A percentile compares a stretch with the other conserved stretches of the same genome.
Evolutionary conservation across 2,888 invertebrate genomes (phyloP).

Genomic region (Pimpla rufipes): DNA sequence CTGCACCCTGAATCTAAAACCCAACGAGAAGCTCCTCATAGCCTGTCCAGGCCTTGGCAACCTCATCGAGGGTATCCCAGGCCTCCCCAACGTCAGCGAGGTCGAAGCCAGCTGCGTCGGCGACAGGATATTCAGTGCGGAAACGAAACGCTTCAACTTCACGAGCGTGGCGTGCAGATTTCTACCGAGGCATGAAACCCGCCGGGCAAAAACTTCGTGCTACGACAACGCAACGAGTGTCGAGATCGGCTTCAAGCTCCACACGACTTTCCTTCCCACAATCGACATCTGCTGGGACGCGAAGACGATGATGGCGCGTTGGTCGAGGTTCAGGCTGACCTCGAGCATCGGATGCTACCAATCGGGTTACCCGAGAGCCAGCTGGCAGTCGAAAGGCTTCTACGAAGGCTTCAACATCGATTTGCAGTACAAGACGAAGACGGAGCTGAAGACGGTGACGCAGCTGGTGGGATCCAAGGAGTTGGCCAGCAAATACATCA

Average conservation of each 20-base stretch:
- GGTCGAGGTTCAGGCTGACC: constrained; percentile 79
- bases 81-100: constrained; percentile 54
- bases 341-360: constrained; percentile 74
- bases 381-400: constrained; percentile 81
- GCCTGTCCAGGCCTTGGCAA: constrained; percentile 79
- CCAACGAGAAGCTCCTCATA: constrained; percentile 73
- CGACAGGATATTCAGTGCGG: constrained; percentile 71
- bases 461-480: constrained; percentile 80
- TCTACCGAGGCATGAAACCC: constrained; percentile 78
- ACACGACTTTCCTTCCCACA: constrained; percentile 79
- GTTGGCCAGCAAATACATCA: constrained; percentile 86
- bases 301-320: constrained; percentile 81
- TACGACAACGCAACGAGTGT: constrained; percentile 77
- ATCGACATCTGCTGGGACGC: constrained; percentile 85
- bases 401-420: constrained; percentile 74
- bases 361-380: constrained; percentile 79
- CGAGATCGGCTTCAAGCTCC: constrained; percentile 83
- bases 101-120: constrained; percentile 71
- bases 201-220: constrained; percentile 78
- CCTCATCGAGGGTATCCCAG: constrained; percentile 66
- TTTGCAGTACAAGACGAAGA: constrained; percentile 79
- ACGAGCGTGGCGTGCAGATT: constrained; percentile 79
- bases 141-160: constrained; percentile 72
- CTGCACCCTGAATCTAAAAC: constrained; percentile 69
- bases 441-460: constrained; percentile 83